Percentiles rank a stretch among this genome's conserved stretches.
Conservation (phyloP, 2,113 vertebrate genomes). For the Morone chrysops region DNA sequence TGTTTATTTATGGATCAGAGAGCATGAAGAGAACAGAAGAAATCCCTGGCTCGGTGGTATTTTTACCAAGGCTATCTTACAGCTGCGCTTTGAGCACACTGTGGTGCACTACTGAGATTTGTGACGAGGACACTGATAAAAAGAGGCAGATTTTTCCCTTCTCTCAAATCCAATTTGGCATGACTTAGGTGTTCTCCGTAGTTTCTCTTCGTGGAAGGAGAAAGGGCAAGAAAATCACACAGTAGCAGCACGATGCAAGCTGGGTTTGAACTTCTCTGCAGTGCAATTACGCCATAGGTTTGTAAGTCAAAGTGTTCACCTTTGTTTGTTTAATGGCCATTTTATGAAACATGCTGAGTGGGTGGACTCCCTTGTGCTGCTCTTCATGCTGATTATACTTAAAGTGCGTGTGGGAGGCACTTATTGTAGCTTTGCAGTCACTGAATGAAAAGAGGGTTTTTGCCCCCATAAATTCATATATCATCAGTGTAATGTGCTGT, state of each 20-base stretch:
- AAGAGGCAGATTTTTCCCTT: constrained; percentile 45
- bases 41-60: constrained; percentile 47
- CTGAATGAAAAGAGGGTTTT: constrained; percentile 48
- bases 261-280: constrained; percentile 18
- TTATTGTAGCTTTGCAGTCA: constrained; percentile 57
- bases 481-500: constrained; percentile 64
- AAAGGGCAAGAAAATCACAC: constrained; percentile 18
- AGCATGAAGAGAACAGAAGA: constrained; percentile 44
- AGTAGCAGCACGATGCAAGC: neutral
- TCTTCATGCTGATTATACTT: constrained; percentile 54
- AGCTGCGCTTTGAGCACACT: constrained; percentile 42
- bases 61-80: constrained; percentile 55
- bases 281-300: constrained; percentile 43
- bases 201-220: constrained; percentile 16
- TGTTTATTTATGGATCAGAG: constrained; percentile 51
- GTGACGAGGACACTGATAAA: constrained; percentile 57
- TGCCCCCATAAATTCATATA: constrained; percentile 65
- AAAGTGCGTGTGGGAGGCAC: constrained; percentile 64
- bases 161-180: constrained; percentile 42
- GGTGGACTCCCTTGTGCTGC: constrained; percentile 53
- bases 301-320: constrained; percentile 35
- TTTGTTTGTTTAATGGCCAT: constrained; percentile 63
- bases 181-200: constrained; percentile 2
- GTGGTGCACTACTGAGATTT: constrained; percentile 55
- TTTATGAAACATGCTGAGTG: constrained; percentile 58